A percentile compares a stretch with the other conserved stretches of the same genome.
phyloP scores from a whole-genome alignment of 92 coral and sea anemone genomes.

The Siderastrea siderea region DNA sequence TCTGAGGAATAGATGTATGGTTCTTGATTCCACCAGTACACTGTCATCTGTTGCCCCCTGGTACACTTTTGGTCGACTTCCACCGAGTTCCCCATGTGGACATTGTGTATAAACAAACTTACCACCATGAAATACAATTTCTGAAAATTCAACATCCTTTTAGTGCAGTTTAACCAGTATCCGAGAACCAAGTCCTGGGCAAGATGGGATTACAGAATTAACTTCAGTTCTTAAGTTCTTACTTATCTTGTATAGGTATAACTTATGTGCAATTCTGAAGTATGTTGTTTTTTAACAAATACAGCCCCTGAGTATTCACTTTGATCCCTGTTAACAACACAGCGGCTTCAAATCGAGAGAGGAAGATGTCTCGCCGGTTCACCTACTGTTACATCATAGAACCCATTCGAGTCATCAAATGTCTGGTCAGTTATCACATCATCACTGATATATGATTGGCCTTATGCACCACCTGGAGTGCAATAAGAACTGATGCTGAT shows the following conservation, averaged over 20 bases:
- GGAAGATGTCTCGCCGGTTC: not conserved
- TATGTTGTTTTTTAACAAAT: too few relatives aligned
- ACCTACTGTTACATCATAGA: constrained; percentile 6
- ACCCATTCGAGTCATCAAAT: not conserved
- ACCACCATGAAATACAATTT: not conserved
- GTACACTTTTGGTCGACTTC: constrained; percentile 54
- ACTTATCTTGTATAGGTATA: too few relatives aligned
- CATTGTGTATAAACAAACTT: constrained; percentile 23
- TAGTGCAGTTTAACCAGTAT: too few relatives aligned
- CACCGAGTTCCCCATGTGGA: not conserved
- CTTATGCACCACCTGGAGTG: too few relatives aligned
- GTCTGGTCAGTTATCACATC: not conserved
- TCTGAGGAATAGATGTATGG: constrained; percentile 71
- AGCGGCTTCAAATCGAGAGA: not conserved
- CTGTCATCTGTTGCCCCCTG: constrained; percentile 49
- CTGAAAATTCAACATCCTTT: not conserved
- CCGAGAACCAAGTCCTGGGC: too few relatives aligned
- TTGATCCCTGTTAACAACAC: not conserved
- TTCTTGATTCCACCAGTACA: constrained; percentile 76
- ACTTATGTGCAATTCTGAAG: too few relatives aligned
- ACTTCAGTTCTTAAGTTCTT: too few relatives aligned
- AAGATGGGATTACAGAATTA: too few relatives aligned
- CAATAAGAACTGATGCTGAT: too few relatives aligned
- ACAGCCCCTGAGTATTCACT: not conserved
- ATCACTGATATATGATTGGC: too few relatives aligned